These are phyloP conservation scores for Spodoptera picta DNA, from an alignment of 2,888 invertebrate species.

Conservation along the genomic window DNA sequence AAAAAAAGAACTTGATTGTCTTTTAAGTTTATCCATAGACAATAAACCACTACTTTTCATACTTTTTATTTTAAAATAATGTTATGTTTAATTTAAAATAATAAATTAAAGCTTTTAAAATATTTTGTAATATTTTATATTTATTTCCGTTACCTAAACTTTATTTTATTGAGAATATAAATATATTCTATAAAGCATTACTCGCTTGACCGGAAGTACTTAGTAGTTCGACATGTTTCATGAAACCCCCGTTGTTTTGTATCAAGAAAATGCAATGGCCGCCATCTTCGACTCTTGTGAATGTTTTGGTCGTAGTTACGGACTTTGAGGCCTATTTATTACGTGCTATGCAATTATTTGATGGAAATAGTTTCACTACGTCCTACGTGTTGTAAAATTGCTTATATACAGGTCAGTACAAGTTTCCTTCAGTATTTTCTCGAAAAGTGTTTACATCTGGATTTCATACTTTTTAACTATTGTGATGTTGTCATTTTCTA, in stretches of 20 bases:
- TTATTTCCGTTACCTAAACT: rapidly evolving
- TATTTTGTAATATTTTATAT: no score
- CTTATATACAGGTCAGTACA: constrained; percentile 79
- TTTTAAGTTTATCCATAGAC: constrained; percentile 58
- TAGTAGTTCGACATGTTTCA: constrained; percentile 81
- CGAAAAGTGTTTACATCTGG: constrained; percentile 93
- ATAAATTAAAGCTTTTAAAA: no score
- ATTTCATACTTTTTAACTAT: constrained; percentile 88
- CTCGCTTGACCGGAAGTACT: constrained; percentile 77
- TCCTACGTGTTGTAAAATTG: constrained; percentile 76
- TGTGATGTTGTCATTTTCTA: constrained; percentile 87
- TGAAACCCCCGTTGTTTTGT: constrained; percentile 91
- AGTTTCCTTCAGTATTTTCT: constrained; percentile 73
- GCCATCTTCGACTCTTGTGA: constrained; percentile 95
- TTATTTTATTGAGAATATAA: rapidly evolving
- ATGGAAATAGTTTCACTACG: constrained; percentile 80
- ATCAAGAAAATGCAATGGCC: constrained; percentile 95
- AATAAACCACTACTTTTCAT: constrained; percentile 21
- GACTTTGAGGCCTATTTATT: constrained; percentile 82
- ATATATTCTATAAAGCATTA: rapidly evolving
- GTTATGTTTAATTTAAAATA: rapidly evolving
- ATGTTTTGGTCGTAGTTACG: constrained; percentile 91
- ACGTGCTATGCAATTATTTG: constrained; percentile 85
- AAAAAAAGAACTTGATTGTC: constrained; percentile 39
- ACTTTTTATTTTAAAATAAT: constrained; percentile 8